A percentile compares a stretch with the other conserved stretches of the same genome.
These are phyloP conservation scores for Phoebastria nigripes DNA, from an alignment of 2,797 vertebrate species.

Conservation along the genomic window DNA sequence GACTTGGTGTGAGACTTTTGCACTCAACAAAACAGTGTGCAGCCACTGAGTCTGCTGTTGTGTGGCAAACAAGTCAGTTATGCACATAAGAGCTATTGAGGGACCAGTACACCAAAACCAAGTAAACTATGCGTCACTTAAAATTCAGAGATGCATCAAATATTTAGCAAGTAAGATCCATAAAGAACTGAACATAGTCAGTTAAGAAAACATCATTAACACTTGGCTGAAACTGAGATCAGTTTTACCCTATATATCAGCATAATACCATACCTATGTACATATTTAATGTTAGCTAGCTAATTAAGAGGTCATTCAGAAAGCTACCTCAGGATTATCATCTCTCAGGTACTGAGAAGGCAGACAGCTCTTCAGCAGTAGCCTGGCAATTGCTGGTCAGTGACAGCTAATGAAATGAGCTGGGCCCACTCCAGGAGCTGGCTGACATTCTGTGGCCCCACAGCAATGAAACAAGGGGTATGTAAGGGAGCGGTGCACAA, in stretches of 20 bases:
- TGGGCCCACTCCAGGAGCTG: neutral
- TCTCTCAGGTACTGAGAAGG: neutral
- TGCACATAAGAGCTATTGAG: neutral
- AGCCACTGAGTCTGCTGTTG: neutral
- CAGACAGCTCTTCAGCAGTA: neutral
- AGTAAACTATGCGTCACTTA: neutral
- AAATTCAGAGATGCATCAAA: neutral
- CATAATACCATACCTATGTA: neutral
- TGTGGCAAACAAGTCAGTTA: neutral
- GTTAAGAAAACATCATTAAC: neutral
- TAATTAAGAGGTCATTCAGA: neutral
- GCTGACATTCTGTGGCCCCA: neutral
- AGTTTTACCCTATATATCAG: neutral
- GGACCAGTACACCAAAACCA: neutral
- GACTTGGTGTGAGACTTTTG: neutral
- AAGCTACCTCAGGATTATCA: constrained; percentile 7
- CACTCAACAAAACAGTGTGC: neutral
- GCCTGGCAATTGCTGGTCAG: constrained; percentile 7
- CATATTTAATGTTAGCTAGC: neutral
- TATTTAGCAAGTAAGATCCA: constrained; percentile 2
- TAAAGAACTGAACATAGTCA: neutral
- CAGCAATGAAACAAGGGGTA: neutral
- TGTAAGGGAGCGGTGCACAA: neutral
- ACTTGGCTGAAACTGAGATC: neutral
- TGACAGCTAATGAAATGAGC: neutral